These are phyloP conservation scores for Caenorhabditis sp. DNA, from an alignment of 2,888 invertebrate species.

Conservation along the genomic window DNA sequence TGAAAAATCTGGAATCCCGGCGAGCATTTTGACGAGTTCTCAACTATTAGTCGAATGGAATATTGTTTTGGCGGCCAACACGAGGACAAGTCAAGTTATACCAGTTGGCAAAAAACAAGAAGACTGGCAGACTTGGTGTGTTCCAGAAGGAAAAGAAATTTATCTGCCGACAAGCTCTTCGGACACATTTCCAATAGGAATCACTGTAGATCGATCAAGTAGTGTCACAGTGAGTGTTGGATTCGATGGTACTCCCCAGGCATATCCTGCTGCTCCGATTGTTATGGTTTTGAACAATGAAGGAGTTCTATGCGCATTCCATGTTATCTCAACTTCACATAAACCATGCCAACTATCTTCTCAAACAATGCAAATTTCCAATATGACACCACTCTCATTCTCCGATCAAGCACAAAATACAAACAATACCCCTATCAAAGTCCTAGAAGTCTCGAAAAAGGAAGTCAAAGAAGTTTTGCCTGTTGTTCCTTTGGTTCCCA, in stretches of 20 bases:
- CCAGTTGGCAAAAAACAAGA: conserved; percentile 38
- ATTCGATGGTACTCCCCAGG: conserved; percentile 5
- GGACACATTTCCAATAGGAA: conserved; percentile 56
- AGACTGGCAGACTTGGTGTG: conserved; percentile 46
- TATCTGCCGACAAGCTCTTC: conserved; percentile 47
- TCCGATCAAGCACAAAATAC: background rate
- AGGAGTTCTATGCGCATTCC: conserved; percentile 43
- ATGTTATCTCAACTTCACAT: conserved; percentile 29
- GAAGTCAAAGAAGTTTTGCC: background rate
- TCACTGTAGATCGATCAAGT: conserved; percentile 46
- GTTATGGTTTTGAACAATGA: conserved; percentile 42
- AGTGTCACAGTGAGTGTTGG: conserved; percentile 14
- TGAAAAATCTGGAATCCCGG: conserved; percentile 18
- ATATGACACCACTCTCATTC: background rate
- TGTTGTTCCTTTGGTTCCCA: background rate
- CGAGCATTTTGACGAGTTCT: conserved; percentile 22
- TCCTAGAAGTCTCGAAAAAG: background rate
- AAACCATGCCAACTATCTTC: conserved; percentile 22
- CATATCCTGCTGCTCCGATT: conserved; percentile 36
- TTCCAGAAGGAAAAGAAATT: conserved; percentile 39
- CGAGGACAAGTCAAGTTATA: conserved; percentile 40
- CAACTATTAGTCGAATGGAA: conserved; percentile 45
- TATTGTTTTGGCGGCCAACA: conserved; percentile 32
- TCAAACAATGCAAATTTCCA: background rate
- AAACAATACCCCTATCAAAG: background rate